Evolutionary conservation across 2,888 invertebrate species (phyloP), one percentile per base, ranked within the genome.

Genomic region (Harmothoe impar): DNA sequence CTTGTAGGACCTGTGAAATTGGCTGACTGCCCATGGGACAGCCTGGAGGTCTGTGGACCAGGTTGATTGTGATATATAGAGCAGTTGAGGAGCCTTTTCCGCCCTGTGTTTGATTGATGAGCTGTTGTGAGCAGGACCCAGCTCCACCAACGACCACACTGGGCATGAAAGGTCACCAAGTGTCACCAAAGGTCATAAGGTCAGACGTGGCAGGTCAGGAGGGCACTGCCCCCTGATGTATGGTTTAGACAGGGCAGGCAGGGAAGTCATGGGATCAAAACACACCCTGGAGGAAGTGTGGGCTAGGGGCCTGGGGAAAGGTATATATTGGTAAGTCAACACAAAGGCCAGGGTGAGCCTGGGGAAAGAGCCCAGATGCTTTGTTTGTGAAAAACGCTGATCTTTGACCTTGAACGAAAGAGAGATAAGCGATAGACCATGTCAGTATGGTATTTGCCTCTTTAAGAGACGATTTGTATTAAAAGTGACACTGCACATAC

Each of bases 171-270:
- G 72, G 72, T 72, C 72, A 29, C 29, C 5, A 72, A 17, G 31
- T 3, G 72, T 72, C 72, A 72, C 72, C n/a, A 72, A 17, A 29
- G 72, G 72, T 72, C 72, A 29, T 29, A 72, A 29, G 25, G 72
- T 72, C 29, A 72, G 72, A 72, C 72, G 25, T 72, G 72, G 72
- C 72, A 72, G 72, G 72, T 72, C 72, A 72, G 29, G n/a, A 29
- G 72, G 31, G 25, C 72, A 29, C 15, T 29, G 72, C 15, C 72
- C 15, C 72, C 72, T 72, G 72, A 7, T n/a, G 72, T 62, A n/a
- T n/a, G 62, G 43, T 43, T 43, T 43, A 43, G 43, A 43, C 43
- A 43, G 43, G 43, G 43, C 43, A 43, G 43, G 43, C 3, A 43
- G 43, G 43, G 43, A 7, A 43, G 62, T n/a, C 62, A 62, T 62